A percentile compares a stretch with the other conserved stretches of the same genome.
Evolutionary conservation across 2,888 invertebrate species (phyloP).

Genomic region (Pyrrhosoma nymphula): DNA sequence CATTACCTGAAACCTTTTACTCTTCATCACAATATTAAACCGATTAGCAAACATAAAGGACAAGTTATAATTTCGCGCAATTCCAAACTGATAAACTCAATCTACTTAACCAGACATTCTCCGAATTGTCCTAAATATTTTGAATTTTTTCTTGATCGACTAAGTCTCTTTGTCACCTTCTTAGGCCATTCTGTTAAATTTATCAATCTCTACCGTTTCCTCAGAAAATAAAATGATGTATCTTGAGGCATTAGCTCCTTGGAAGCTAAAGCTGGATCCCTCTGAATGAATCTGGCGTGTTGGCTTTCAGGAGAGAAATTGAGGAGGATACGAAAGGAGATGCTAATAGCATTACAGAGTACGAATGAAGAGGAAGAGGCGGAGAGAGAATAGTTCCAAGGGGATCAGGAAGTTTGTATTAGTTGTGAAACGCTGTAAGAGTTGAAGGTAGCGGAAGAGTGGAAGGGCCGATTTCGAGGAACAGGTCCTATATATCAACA

Average conservation of each 20-base stretch:
- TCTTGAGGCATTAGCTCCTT: neutral
- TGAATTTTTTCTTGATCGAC: too few species aligned
- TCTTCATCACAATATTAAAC: too few species aligned
- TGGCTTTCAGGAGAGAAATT: slow-evolving; percentile 5
- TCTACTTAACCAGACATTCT: too few species aligned
- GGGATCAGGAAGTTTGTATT: slow-evolving; percentile 59
- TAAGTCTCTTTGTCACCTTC: too few species aligned
- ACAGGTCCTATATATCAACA: slow-evolving; percentile 48
- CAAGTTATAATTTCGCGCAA: too few species aligned
- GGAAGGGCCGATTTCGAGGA: slow-evolving; percentile 36
- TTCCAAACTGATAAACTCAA: too few species aligned
- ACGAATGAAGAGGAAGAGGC: slow-evolving; percentile 19
- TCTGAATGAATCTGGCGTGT: neutral
- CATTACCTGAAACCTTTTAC: too few species aligned
- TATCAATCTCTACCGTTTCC: too few species aligned
- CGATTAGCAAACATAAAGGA: too few species aligned
- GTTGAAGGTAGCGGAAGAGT: slow-evolving; percentile 6
- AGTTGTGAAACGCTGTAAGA: slow-evolving; percentile 34
- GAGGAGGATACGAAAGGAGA: neutral
- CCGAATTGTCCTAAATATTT: too few species aligned
- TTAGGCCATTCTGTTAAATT: too few species aligned
- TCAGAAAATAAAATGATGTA: neutral
- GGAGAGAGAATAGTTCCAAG: slow-evolving; percentile 45
- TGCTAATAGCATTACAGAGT: slow-evolving; percentile 30
- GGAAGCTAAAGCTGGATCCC: neutral